Evolutionary conservation across 2,797 vertebrate genomes (phyloP).

Genomic region (Eupleurogrammus muticus): DNA sequence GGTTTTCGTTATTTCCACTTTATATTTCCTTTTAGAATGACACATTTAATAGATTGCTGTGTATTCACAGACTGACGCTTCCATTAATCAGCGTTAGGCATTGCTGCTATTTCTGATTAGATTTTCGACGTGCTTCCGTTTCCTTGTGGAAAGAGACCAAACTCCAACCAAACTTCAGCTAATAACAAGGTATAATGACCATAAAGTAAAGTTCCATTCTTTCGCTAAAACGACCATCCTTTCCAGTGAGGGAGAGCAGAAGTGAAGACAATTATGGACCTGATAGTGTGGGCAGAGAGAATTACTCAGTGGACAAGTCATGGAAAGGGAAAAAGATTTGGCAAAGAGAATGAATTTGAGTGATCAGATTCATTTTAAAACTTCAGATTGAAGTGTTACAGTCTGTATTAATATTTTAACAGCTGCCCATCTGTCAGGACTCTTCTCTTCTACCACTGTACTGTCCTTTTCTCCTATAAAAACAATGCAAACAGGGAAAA

Average conservation of each 20-base stretch:
- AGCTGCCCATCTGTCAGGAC: not conserved
- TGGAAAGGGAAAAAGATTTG: conserved; percentile 1
- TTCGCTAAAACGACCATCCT: conserved; percentile 1
- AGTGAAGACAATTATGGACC: conserved; percentile 16
- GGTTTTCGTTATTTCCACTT: too few species aligned
- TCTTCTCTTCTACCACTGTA: not conserved
- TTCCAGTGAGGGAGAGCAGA: conserved; percentile 9
- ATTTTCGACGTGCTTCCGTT: too few species aligned
- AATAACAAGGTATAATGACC: too few species aligned
- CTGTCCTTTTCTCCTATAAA: not conserved
- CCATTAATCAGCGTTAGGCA: too few species aligned
- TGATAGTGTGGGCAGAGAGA: conserved; percentile 20
- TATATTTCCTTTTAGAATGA: too few species aligned
- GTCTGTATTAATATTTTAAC: conserved; percentile 26
- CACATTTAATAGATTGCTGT: too few species aligned
- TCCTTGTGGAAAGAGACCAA: too few species aligned
- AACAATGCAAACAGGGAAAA: not conserved
- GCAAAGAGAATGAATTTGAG: conserved; percentile 14
- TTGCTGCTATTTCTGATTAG: too few species aligned
- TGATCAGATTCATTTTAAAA: conserved; percentile 23
- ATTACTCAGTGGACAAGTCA: conserved; percentile 43
- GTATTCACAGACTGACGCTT: too few species aligned
- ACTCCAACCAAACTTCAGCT: too few species aligned
- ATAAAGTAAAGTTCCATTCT: too few species aligned
- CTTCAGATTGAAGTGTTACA: conserved; percentile 8